Evolutionary conservation across 1,140 invertebrate species (phyloP).

Genomic region (Drosophila watanabei): DNA sequence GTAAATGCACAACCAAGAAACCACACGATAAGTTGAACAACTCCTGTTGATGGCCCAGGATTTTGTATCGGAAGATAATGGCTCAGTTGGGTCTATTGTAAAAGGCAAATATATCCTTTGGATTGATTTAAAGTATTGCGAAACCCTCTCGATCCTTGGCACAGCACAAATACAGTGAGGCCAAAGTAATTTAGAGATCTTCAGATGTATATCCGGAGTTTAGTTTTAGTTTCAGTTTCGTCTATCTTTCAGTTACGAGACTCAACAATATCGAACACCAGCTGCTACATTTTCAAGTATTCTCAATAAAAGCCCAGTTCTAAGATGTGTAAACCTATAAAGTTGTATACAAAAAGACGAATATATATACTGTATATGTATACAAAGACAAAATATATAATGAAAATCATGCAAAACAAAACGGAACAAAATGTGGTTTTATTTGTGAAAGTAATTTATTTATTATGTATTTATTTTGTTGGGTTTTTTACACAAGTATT

Average conservation of each 20-base stretch:
- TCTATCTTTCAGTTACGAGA: conserved; percentile 37
- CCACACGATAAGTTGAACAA: conserved; percentile 24
- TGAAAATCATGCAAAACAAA: conserved; percentile 28
- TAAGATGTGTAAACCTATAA: conserved; percentile 40
- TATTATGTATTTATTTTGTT: neutral
- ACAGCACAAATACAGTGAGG: conserved; percentile 44
- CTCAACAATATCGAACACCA: conserved; percentile 31
- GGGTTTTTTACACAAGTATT: neutral
- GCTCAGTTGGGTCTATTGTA: conserved; percentile 26
- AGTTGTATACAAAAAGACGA: conserved; percentile 44
- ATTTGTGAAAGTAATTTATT: neutral
- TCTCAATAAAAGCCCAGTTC: conserved; percentile 32
- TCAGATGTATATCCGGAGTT: conserved; percentile 1
- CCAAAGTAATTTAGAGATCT: conserved; percentile 37
- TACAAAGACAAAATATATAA: conserved; percentile 46
- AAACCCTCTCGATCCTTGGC: conserved; percentile 15
- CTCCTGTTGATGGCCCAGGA: conserved; percentile 9
- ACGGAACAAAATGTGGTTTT: neutral
- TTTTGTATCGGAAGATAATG: conserved; percentile 27
- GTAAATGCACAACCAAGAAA: conserved; percentile 29
- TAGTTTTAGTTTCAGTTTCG: conserved; percentile 34
- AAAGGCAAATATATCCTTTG: neutral
- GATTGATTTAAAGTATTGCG: neutral
- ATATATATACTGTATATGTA: conserved; percentile 52
- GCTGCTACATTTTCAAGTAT: conserved; percentile 38